Percentiles rank a stretch among this genome's conserved stretches.
phyloP scores from a whole-genome alignment of 2,888 invertebrate species.

The Hemistola chrysoprasaria region DNA sequence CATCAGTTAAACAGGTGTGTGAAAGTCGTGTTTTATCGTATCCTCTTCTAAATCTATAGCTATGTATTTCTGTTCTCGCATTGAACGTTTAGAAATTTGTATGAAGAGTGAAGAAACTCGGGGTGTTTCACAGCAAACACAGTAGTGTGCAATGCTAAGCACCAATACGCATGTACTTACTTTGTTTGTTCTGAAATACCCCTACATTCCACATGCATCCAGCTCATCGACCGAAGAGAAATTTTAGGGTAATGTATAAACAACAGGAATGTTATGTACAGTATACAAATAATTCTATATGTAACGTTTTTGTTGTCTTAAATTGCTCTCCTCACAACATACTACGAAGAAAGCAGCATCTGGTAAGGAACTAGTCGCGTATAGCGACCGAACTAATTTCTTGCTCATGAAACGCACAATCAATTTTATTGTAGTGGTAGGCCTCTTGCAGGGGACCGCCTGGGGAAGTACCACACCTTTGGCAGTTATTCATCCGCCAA shows the following conservation, averaged over 20 bases:
- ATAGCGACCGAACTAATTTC: too few relatives aligned
- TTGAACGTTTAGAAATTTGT: not conserved
- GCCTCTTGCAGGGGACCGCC: too few relatives aligned
- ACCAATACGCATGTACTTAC: constrained; percentile 79
- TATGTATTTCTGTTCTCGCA: not conserved
- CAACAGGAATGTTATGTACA: constrained; percentile 83
- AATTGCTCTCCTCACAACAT: constrained; percentile 72
- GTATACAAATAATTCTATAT: constrained; percentile 79
- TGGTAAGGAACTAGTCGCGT: too few relatives aligned
- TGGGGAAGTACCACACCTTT: too few relatives aligned
- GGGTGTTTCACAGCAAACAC: constrained; percentile 79
- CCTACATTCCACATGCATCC: constrained; percentile 39
- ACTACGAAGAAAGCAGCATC: not conserved
- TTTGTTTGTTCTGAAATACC: constrained; percentile 79
- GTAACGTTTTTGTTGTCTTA: constrained; percentile 83
- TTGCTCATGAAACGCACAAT: too few relatives aligned
- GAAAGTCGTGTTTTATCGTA: not conserved
- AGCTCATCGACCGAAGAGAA: constrained; percentile 28
- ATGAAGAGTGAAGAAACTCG: constrained; percentile 17
- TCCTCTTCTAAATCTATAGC: not conserved
- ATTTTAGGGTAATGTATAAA: constrained; percentile 78
- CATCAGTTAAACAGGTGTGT: too few relatives aligned
- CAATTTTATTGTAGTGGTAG: too few relatives aligned
- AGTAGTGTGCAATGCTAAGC: constrained; percentile 81
- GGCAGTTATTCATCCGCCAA: too few relatives aligned